Evolutionary conservation across 2,797 vertebrate species (phyloP).

Genomic region (Silurus lanzhouensis): DNA sequence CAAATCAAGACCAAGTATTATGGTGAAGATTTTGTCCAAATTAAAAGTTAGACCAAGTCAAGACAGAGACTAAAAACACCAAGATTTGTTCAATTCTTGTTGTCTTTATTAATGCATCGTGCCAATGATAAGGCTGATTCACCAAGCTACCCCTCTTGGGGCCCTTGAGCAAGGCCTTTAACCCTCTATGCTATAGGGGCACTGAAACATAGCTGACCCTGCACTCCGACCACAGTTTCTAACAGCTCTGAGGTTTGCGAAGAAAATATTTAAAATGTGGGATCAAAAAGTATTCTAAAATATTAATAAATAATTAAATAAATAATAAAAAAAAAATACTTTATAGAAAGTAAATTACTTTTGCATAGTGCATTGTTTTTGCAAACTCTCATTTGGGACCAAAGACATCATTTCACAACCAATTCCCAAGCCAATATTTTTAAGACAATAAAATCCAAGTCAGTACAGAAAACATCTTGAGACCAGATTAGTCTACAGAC

Average conservation of each 20-base stretch:
- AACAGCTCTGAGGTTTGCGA: too few relatives aligned
- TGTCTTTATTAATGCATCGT: neutral
- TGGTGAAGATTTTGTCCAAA: neutral
- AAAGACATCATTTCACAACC: neutral
- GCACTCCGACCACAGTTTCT: too few relatives aligned
- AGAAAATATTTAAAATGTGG: too few relatives aligned
- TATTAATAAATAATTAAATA: too few relatives aligned
- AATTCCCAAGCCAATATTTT: neutral
- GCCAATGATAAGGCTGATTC: neutral
- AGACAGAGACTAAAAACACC: neutral
- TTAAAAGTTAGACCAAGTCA: neutral
- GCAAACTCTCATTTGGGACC: neutral
- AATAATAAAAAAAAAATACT: too few relatives aligned
- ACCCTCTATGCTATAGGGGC: too few relatives aligned
- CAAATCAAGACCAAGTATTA: neutral
- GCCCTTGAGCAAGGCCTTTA: too few relatives aligned
- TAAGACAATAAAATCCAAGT: neutral
- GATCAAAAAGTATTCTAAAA: too few relatives aligned
- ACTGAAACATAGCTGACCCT: too few relatives aligned
- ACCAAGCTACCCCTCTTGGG: too few relatives aligned
- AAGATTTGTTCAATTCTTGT: neutral
- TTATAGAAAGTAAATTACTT: neutral
- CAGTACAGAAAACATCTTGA: slow-evolving; percentile 3
- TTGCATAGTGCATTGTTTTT: neutral
- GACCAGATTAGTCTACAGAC: neutral